Evolutionary conservation across 2,888 invertebrate species (phyloP), one percentile per base, ranked within the genome.

Genomic region (Synergus gifuensis): DNA sequence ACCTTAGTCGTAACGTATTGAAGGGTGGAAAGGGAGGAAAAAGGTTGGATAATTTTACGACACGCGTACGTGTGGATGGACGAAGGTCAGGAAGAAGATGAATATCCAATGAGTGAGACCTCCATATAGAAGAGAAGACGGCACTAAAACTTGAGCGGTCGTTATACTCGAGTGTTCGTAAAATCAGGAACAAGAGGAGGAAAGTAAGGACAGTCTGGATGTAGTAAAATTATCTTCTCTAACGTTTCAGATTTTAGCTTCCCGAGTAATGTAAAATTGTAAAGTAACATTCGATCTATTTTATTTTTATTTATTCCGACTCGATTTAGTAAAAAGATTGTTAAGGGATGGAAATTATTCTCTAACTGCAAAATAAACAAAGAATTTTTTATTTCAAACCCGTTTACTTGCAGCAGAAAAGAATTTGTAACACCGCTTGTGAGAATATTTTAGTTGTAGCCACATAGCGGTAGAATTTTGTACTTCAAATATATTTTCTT

Each of bases 41-140:
- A 49, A 28, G 46, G 22, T 49, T 49, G 69, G 46, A 49, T 49
- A 49, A 69, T 44, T 46, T 69, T 69, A 69, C 69, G 69, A 69
- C 46, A 49, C 69, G 22, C 49, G 69, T 49, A 69, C 69, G 49
- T 49, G 42, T 28, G 22, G 69, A 69, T 69, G 69, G 69, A 69
- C 49, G 69, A 69, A 69, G 69, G 69, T 69, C 69, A 69, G 69
- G 16, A 69, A 16, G 67, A 12, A 69, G 69, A 69, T 69, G 69
- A 69, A 69, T 69, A 69, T 69, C 69, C 28, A 69, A 69, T 49
- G 69, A 69, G 69, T 69, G 49, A 69, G 69, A 46, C 46, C 69
- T 69, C 69, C 28, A 69, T 16, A n/a, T 69, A 49, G 69, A 49
- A 40, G 18, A 49, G 69, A 69, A n/a, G n/a, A 9, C n/a, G 54